Percentiles rank a stretch among this genome's conserved stretches.
Conservation (phyloP, 2,888 invertebrate genomes). For the Nezara viridula region DNA sequence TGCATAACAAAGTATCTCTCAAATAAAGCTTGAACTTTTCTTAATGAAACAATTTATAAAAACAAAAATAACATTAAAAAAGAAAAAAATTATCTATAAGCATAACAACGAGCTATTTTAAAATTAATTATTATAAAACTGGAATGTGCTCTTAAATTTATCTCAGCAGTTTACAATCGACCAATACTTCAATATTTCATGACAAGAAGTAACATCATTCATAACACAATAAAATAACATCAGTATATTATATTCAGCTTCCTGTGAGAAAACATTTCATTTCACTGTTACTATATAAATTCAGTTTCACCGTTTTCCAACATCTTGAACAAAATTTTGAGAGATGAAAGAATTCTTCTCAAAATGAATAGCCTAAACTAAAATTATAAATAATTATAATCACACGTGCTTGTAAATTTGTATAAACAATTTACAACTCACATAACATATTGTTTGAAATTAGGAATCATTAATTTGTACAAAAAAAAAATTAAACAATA, state of each 20-base stretch:
- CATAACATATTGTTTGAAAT: constrained; percentile 53
- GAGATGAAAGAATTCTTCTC: constrained; percentile 39
- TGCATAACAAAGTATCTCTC: constrained; percentile 60
- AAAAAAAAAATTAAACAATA: constrained; percentile 19
- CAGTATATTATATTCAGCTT: constrained; percentile 38
- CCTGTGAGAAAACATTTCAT: constrained; percentile 53
- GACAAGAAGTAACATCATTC: constrained; percentile 20
- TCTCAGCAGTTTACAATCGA: background rate
- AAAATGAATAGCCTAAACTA: constrained; percentile 56
- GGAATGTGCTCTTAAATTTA: constrained; percentile 58
- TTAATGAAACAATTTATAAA: constrained; percentile 57
- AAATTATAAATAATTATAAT: constrained; percentile 58
- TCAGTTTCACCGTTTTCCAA: constrained; percentile 48
- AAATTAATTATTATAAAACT: constrained; percentile 49
- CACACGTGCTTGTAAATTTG: constrained; percentile 53
- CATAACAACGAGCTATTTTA: constrained; percentile 42
- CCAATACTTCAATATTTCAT: constrained; percentile 2
- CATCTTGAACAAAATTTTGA: constrained; percentile 46
- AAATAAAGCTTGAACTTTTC: constrained; percentile 61
- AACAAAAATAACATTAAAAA: constrained; percentile 51
- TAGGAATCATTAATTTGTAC: constrained; percentile 58
- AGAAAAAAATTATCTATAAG: constrained; percentile 50
- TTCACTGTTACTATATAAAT: constrained; percentile 47
- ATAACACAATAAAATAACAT: background rate
- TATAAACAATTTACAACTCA: constrained; percentile 43